Conservation (phyloP, 2,113 vertebrate species). For the Cercocebus atys region DNA sequence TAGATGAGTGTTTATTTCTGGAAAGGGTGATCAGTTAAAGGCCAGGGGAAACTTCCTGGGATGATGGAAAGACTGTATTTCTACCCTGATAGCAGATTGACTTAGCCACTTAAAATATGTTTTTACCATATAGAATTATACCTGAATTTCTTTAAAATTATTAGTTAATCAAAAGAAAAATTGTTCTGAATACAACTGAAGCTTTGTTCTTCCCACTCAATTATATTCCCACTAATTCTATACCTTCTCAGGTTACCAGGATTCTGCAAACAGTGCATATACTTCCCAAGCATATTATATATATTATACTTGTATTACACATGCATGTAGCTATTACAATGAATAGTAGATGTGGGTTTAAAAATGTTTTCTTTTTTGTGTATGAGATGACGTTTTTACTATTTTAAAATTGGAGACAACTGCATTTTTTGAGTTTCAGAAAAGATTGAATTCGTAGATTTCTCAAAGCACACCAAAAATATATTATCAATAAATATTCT, state of each 20-base stretch:
- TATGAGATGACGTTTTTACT: neutral
- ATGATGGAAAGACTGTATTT: neutral
- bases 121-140: neutral
- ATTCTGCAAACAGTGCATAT: neutral
- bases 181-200: neutral
- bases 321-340: neutral
- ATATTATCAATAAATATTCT: neutral
- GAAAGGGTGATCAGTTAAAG: neutral
- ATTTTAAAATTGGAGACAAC: neutral
- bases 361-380: neutral
- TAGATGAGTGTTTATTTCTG: neutral
- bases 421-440: neutral
- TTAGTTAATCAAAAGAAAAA: neutral
- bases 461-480: neutral
- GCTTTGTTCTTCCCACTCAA: neutral
- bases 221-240: neutral
- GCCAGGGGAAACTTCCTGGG: neutral
- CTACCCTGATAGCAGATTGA: neutral
- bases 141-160: neutral
- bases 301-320: neutral
- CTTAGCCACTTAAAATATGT: neutral
- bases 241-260: neutral
- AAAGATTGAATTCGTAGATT: neutral
- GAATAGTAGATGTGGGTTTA: neutral
- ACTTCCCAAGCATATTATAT: neutral